Conservation (phyloP, 2,888 invertebrate species). For the Anagyrus pseudococci region DNA sequence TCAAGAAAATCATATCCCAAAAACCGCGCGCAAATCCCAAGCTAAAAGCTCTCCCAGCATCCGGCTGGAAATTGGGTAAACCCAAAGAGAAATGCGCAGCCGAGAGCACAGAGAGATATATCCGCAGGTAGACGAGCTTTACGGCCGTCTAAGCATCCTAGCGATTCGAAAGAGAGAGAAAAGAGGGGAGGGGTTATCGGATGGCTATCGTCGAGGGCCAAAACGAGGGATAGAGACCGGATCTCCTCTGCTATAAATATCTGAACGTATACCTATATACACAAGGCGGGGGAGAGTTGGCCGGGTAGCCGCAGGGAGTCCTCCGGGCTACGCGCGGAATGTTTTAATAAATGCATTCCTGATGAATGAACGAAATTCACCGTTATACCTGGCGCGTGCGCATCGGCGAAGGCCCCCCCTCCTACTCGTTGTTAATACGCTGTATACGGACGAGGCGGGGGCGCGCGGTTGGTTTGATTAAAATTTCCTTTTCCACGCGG, state of each 20-base stretch:
- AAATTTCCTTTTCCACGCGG: constrained; percentile 24
- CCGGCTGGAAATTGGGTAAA: too few relatives aligned
- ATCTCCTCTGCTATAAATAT: too few relatives aligned
- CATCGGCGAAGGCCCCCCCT: too few relatives aligned
- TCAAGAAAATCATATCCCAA: too few relatives aligned
- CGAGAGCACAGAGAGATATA: background rate
- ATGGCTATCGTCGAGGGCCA: too few relatives aligned
- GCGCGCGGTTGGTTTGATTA: constrained; percentile 31
- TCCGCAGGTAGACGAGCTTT: constrained; percentile 1
- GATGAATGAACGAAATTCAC: constrained; percentile 48
- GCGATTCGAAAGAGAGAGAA: constrained; percentile 44
- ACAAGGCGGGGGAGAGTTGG: constrained; percentile 26
- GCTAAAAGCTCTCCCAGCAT: too few relatives aligned
- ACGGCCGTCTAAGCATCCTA: constrained; percentile 43
- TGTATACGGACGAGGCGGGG: constrained; percentile 39
- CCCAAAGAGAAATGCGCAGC: too few relatives aligned
- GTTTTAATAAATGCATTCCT: constrained; percentile 51
- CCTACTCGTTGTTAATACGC: too few relatives aligned
- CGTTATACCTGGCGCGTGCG: constrained; percentile 39
- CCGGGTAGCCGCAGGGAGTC: constrained; percentile 39
- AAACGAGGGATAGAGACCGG: too few relatives aligned
- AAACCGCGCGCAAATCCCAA: too few relatives aligned
- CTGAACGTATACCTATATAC: too few relatives aligned
- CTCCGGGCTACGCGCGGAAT: constrained; percentile 46
- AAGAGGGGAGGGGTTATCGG: too few relatives aligned